phyloP scores from a whole-genome alignment of 2,888 invertebrate species.

The Cerastis leucographa region DNA sequence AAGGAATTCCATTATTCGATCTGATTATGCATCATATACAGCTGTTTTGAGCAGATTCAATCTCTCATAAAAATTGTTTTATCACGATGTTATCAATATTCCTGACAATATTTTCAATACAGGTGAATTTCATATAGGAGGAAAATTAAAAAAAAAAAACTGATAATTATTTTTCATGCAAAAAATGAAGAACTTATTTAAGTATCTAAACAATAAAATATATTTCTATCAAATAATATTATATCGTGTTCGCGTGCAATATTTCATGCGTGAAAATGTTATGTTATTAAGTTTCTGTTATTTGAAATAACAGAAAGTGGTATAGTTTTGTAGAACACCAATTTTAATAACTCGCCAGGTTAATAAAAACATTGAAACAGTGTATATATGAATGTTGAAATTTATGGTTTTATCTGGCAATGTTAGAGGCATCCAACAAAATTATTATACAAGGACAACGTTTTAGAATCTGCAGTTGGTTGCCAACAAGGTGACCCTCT shows the following conservation, averaged over 20 bases:
- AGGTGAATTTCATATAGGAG: not conserved
- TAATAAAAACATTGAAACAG: slow-evolving; percentile 34
- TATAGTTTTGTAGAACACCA: slow-evolving; percentile 2
- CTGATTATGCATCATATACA: too few relatives aligned
- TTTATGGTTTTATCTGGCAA: too few relatives aligned
- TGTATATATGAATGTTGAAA: too few relatives aligned
- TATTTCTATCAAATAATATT: not conserved
- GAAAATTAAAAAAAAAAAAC: not conserved
- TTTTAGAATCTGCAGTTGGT: too few relatives aligned
- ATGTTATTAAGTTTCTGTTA: too few relatives aligned
- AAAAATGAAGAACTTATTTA: not conserved
- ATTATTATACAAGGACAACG: too few relatives aligned
- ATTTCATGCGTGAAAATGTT: slow-evolving; percentile 13
- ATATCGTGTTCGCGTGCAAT: slow-evolving; percentile 1
- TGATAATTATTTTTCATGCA: not conserved
- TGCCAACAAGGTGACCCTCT: too few relatives aligned
- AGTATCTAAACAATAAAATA: slow-evolving; percentile 5
- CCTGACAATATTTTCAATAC: not conserved
- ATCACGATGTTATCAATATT: not conserved
- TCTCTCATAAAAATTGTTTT: not conserved
- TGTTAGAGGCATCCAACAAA: too few relatives aligned
- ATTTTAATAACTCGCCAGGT: slow-evolving; percentile 8
- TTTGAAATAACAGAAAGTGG: slow-evolving; percentile 21
- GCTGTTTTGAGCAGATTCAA: too few relatives aligned
- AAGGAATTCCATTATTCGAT: too few relatives aligned